Base-by-base conservation (phyloP, 1,140 invertebrate species). In the Pachyrhynchus sulphureomaculatus region DNA sequence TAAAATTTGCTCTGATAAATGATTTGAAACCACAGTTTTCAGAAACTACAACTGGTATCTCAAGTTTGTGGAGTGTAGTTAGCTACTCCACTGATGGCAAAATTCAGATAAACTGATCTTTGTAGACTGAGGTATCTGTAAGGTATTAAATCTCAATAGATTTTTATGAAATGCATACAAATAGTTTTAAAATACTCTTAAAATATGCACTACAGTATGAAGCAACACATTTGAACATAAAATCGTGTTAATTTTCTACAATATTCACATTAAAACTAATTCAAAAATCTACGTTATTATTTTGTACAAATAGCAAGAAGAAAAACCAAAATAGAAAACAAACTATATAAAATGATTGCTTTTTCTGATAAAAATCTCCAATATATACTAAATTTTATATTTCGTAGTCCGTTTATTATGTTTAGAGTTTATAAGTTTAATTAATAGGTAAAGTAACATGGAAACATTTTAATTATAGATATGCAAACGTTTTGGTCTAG, bases 401-500 rank as follows among this genome's bases (percentile, higher is more conserved):
- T 20, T 20, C 4, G 20, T 17, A 18, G 13, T 39, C 17, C 36
- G 13, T 44, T 44, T 2, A 18, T 44, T n/a, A 20, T 44, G 17
- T 44, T 44, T 44, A 2, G 9, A 44, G n/a, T 44, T 44, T 44
- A 44, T 23, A 44, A 18, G 9, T 20, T 20, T 44, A 18, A 44
- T 20, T 23, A 44, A 44, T 18, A 44, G 12, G 15, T 6, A 39
- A 39, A 17, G 6, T 18, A 39, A n/a, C 1, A 13, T n/a, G 36
- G n/a, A 39, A 39, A 39, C 20, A 20, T 20, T 44, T 18, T 23
- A 44, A 44, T 20, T 20, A 18, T n/a, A 20, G 41, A 44, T 44
- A 44, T 44, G 41, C 41, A 44, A 18, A 20, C n/a, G 10, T 12
- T 44, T 44, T 44, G 41, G 41, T 44, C 41, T 44, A 44, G 41